Evolutionary conservation across 2,113 vertebrate genomes (phyloP).

Genomic region (Hydrochoerus hydrochaeris): DNA sequence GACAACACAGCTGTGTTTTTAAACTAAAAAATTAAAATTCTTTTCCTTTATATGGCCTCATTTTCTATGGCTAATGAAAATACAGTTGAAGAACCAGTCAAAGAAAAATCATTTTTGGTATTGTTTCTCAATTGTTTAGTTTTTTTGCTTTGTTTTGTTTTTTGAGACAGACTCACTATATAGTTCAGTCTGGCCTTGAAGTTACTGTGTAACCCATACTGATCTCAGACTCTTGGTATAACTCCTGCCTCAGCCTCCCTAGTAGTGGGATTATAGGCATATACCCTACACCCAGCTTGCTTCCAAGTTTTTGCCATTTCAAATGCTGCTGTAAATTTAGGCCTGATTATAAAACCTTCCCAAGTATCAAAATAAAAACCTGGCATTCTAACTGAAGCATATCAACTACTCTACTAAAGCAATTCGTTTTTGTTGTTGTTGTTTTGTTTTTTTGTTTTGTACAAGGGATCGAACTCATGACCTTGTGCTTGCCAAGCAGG

Average conservation of each 20-base stretch:
- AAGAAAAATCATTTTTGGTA: background rate
- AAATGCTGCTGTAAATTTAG: constrained; percentile 37
- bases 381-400: background rate
- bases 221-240: background rate
- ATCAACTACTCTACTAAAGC: background rate
- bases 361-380: constrained; percentile 18
- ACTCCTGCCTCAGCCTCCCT: background rate
- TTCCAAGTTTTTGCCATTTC: constrained; percentile 23
- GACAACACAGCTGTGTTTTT: constrained; percentile 6
- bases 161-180: background rate
- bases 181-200: background rate
- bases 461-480: too few relatives aligned
- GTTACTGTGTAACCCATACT: background rate
- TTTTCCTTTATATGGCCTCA: background rate
- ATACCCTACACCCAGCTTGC: background rate
- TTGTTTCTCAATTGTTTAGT: background rate
- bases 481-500: too few relatives aligned
- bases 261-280: background rate
- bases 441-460: too few relatives aligned
- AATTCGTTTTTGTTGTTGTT: too few relatives aligned
- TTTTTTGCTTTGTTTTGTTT: background rate
- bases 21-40: constrained; percentile 35
- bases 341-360: constrained; percentile 25
- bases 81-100: background rate
- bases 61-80: background rate